phyloP scores from a whole-genome alignment of 1,140 invertebrate genomes.

The Ceratina australensis region DNA sequence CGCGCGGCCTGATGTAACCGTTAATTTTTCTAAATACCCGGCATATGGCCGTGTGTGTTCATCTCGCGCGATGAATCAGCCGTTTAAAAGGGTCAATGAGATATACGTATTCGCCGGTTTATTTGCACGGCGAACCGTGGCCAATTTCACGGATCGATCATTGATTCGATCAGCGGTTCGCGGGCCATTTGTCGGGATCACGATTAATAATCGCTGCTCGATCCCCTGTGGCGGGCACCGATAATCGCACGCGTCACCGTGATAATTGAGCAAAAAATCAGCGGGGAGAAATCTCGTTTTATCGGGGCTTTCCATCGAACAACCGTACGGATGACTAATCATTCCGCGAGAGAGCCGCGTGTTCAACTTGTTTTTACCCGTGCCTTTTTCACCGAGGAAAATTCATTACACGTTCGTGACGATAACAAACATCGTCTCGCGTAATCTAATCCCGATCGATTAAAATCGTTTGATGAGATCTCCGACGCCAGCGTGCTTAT shows the following conservation, averaged over 20 bases:
- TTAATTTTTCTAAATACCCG: too few relatives aligned
- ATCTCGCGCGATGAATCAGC: not conserved
- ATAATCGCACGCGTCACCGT: not conserved
- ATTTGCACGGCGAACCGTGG: slow-evolving; percentile 2
- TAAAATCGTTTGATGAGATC: too few relatives aligned
- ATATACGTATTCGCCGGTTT: not conserved
- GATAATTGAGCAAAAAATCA: slow-evolving; percentile 14
- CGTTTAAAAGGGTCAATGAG: slow-evolving; percentile 15
- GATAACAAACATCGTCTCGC: too few relatives aligned
- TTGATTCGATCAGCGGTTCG: slow-evolving; percentile 20
- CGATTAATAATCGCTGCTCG: not conserved
- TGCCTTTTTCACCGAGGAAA: too few relatives aligned
- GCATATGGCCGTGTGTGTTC: not conserved
- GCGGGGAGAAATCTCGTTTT: slow-evolving; percentile 8
- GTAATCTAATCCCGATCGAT: too few relatives aligned
- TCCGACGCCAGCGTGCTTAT: too few relatives aligned
- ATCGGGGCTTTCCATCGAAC: slow-evolving; percentile 15
- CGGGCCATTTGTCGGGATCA: not conserved
- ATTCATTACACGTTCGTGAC: too few relatives aligned
- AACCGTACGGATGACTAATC: slow-evolving; percentile 3
- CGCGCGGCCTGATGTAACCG: too few relatives aligned
- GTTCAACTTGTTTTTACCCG: too few relatives aligned
- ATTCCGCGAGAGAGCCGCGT: not conserved
- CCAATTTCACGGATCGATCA: slow-evolving; percentile 25
- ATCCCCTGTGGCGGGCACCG: not conserved